These are phyloP conservation scores for Drosophila lini DNA, from an alignment of 1,140 invertebrate genomes.

Conservation along the genomic window DNA sequence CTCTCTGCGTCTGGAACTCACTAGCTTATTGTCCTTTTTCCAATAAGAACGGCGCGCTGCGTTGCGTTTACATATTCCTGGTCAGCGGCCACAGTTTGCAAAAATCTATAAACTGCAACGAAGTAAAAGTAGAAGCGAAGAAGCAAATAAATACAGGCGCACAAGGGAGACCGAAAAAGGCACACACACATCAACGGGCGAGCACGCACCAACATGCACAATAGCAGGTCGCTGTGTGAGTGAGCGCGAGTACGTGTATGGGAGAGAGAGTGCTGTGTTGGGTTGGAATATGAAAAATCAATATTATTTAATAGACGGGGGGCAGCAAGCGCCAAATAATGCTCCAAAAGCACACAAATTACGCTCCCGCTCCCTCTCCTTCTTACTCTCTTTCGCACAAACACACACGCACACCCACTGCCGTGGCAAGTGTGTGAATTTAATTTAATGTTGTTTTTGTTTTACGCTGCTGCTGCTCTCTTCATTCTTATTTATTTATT, in stretches of 20 bases:
- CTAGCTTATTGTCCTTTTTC: constrained; percentile 51
- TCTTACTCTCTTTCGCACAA: constrained; percentile 29
- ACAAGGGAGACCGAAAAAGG: constrained; percentile 69
- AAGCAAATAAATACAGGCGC: constrained; percentile 68
- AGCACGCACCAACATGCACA: constrained; percentile 52
- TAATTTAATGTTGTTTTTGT: constrained; percentile 74
- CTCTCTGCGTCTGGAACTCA: constrained; percentile 6
- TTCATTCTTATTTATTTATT: constrained; percentile 73
- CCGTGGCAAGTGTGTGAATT: constrained; percentile 46
- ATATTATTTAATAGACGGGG: constrained; percentile 78
- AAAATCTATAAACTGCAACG: constrained; percentile 84
- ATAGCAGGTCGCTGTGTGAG: constrained; percentile 31
- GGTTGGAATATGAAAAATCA: constrained; percentile 79
- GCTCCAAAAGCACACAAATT: constrained; percentile 52
- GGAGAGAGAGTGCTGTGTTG: constrained; percentile 41
- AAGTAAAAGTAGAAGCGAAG: constrained; percentile 54
- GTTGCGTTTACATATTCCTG: constrained; percentile 82
- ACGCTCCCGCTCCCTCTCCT: constrained; percentile 26
- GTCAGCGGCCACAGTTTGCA: constrained; percentile 74
- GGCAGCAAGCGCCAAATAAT: constrained; percentile 64
- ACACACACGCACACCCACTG: constrained; percentile 9
- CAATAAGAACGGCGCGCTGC: constrained; percentile 69
- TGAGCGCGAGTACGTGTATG: constrained; percentile 43
- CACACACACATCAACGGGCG: constrained; percentile 14
- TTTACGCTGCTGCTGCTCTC: constrained; percentile 66